Evolutionary conservation across 2,797 vertebrate genomes (phyloP).

Genomic region (Cyclopterus lumpus): DNA sequence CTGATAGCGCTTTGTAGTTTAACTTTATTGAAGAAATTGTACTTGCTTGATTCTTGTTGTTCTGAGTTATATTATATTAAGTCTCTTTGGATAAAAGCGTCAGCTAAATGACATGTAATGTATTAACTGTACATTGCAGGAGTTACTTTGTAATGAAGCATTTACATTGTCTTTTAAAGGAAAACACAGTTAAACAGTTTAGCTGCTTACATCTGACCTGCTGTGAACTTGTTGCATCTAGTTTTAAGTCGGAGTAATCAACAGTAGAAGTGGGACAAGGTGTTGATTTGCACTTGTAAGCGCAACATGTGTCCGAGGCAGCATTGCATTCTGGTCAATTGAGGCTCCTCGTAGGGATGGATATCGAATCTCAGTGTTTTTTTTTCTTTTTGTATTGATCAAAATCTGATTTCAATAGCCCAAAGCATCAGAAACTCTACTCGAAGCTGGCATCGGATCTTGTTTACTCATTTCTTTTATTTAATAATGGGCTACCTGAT

Average conservation of each 20-base stretch:
- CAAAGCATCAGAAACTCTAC: neutral
- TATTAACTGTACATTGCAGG: neutral
- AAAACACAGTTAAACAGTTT: neutral
- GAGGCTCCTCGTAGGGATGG: neutral
- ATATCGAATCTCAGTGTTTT: neutral
- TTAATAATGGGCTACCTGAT: neutral
- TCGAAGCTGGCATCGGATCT: too few species aligned
- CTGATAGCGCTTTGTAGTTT: too few species aligned
- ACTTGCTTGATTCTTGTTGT: too few species aligned
- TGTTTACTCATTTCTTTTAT: neutral
- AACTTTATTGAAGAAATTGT: too few species aligned
- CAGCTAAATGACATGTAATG: too few species aligned
- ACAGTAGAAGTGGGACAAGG: neutral
- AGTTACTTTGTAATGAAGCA: neutral
- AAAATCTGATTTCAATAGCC: neutral
- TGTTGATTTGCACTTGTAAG: constrained; percentile 5
- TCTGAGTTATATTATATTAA: too few species aligned
- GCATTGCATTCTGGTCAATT: neutral
- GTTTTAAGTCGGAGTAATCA: neutral
- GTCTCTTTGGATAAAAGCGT: too few species aligned
- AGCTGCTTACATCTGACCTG: neutral
- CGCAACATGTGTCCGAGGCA: neutral
- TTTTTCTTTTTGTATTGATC: neutral
- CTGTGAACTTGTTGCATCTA: neutral
- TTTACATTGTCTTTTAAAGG: neutral